Percentiles rank a stretch among this genome's conserved stretches.
Evolutionary conservation across 2,113 vertebrate genomes (phyloP).

Genomic region (Cyanocitta stelleri): DNA sequence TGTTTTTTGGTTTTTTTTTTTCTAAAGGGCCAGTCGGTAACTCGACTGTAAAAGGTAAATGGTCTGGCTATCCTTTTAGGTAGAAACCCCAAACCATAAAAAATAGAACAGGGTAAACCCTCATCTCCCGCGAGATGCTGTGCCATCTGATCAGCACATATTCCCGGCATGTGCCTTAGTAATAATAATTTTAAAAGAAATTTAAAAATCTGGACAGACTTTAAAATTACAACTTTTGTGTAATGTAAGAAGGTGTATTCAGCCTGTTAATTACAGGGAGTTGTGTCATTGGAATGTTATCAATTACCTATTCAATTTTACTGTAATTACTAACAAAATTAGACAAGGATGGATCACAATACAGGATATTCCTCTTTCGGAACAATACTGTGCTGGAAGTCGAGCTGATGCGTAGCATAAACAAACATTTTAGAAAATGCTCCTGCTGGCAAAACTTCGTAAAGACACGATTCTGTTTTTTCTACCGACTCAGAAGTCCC

Average conservation of each 20-base stretch:
- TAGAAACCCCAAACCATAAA: neutral
- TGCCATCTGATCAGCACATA: neutral
- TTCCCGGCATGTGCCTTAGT: neutral
- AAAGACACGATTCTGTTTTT: neutral
- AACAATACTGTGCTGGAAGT: conserved; percentile 4
- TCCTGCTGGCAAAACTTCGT: neutral
- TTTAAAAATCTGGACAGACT: neutral
- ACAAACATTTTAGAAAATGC: conserved; percentile 5
- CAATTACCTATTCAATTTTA: conserved; percentile 70
- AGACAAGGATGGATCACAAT: conserved; percentile 62
- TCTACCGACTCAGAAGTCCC: neutral
- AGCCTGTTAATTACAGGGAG: conserved; percentile 61
- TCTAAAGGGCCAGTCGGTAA: neutral
- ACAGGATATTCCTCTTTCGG: conserved; percentile 46
- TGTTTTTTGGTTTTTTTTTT: neutral
- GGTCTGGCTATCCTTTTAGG: neutral
- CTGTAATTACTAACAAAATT: conserved; percentile 69
- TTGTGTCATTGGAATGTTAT: conserved; percentile 63
- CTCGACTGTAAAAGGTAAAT: neutral
- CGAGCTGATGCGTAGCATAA: neutral
- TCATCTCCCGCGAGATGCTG: neutral
- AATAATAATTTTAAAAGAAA: neutral
- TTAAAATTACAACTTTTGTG: conserved; percentile 67
- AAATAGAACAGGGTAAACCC: neutral
- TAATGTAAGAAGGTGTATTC: conserved; percentile 63